Conservation (phyloP, 2,797 vertebrate genomes). For the Leontopithecus rosalia region DNA sequence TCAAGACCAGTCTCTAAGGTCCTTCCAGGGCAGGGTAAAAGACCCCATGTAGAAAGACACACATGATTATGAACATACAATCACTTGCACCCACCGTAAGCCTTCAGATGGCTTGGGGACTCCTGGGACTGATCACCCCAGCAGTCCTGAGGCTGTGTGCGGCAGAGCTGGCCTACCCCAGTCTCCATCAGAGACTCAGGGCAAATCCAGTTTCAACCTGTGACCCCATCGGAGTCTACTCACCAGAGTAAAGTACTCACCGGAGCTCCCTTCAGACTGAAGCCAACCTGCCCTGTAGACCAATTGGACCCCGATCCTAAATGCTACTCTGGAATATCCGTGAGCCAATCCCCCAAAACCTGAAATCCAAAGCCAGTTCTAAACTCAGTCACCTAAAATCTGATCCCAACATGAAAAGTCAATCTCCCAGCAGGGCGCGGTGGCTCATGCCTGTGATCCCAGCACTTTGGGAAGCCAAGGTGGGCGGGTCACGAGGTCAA, state of each 20-base stretch:
- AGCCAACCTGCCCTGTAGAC: neutral
- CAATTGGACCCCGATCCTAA: accelerated
- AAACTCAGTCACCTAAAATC: neutral
- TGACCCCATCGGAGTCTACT: neutral
- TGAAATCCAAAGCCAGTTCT: neutral
- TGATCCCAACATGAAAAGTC: neutral
- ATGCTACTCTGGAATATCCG: neutral
- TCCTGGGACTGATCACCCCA: too few relatives aligned
- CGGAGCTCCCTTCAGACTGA: too few relatives aligned
- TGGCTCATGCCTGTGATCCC: too few relatives aligned
- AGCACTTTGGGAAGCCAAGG: too few relatives aligned
- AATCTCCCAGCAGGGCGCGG: too few relatives aligned
- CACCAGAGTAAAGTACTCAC: neutral
- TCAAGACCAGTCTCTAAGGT: too few relatives aligned
- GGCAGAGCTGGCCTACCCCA: neutral
- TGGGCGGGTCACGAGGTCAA: too few relatives aligned
- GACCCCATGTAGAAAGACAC: too few relatives aligned
- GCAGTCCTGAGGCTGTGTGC: neutral
- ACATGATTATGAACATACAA: accelerated
- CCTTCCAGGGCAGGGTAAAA: too few relatives aligned
- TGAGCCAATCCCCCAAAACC: neutral
- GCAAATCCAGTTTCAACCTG: too few relatives aligned
- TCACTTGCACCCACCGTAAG: neutral
- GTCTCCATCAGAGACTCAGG: neutral
- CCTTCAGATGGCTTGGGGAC: neutral